These are phyloP conservation scores for Caiman crocodilus DNA, from an alignment of 2,797 vertebrate genomes.

Conservation along the genomic window DNA sequence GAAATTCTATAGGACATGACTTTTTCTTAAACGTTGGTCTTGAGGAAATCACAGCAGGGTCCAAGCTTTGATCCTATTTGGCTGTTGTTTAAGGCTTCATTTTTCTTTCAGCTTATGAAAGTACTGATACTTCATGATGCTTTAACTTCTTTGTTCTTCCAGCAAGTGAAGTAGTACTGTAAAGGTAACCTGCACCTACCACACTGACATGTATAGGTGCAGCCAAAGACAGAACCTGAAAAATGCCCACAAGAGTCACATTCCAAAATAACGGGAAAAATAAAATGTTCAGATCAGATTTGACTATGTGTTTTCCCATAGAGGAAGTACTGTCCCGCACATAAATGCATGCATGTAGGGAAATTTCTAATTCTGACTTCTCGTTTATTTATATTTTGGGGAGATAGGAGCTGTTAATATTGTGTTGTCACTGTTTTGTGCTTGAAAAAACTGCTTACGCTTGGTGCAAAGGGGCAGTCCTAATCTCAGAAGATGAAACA, in stretches of 20 bases:
- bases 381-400: no score
- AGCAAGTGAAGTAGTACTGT: not conserved
- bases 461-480: no score
- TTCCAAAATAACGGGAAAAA: not conserved
- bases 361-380: no score
- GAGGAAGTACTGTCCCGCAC: no score
- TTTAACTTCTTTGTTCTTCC: rapidly evolving
- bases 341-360: no score
- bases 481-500: no score
- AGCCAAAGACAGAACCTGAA: not conserved
- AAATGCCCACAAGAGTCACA: not conserved
- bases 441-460: no score
- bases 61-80: not conserved
- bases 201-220: rapidly evolving
- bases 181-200: rapidly evolving
- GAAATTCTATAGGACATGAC: not conserved
- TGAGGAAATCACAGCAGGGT: not conserved
- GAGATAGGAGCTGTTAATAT: no score
- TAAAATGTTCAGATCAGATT: no score
- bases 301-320: no score
- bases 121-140: not conserved
- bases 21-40: not conserved
- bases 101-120: not conserved
- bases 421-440: no score
- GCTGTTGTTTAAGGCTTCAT: no score